Evolutionary conservation across 2,888 invertebrate genomes (phyloP).

Genomic region (Onchidella celtica): DNA sequence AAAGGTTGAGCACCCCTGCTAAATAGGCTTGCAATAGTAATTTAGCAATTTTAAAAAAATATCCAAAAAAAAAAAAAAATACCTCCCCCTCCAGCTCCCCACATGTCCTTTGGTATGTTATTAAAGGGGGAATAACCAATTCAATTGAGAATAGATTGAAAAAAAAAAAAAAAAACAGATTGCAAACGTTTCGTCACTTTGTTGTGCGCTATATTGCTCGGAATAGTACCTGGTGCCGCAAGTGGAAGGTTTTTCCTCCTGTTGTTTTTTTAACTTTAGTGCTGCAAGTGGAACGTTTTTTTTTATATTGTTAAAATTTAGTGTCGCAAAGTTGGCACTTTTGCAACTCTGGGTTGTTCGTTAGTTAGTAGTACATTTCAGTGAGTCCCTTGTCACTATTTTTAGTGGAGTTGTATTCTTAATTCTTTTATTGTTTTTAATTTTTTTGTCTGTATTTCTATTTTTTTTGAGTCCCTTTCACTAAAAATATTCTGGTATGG

Average conservation of each 20-base stretch:
- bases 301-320: constrained; percentile 12
- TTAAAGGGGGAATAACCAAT: constrained; percentile 10
- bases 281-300: constrained; percentile 7
- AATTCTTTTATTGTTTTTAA: no score
- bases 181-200: constrained; percentile 17
- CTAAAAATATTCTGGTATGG: no score
- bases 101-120: not conserved
- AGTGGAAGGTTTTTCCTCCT: constrained; percentile 16
- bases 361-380: no score
- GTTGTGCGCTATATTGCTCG: constrained; percentile 19
- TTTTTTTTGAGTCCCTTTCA: no score
- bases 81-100: not conserved
- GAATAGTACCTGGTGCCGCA: constrained; percentile 12
- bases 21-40: not conserved
- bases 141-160: constrained; percentile 8
- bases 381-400: no score
- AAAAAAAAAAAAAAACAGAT: no score
- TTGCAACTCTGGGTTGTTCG: not conserved
- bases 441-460: no score
- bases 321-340: constrained; percentile 6
- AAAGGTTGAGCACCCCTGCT: no score
- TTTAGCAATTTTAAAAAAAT: not conserved
- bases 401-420: no score
- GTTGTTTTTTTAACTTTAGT: constrained; percentile 6
- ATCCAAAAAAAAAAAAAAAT: not conserved